Base-by-base conservation (phyloP, 2,113 vertebrate species). In the Todiramphus chloris region DNA sequence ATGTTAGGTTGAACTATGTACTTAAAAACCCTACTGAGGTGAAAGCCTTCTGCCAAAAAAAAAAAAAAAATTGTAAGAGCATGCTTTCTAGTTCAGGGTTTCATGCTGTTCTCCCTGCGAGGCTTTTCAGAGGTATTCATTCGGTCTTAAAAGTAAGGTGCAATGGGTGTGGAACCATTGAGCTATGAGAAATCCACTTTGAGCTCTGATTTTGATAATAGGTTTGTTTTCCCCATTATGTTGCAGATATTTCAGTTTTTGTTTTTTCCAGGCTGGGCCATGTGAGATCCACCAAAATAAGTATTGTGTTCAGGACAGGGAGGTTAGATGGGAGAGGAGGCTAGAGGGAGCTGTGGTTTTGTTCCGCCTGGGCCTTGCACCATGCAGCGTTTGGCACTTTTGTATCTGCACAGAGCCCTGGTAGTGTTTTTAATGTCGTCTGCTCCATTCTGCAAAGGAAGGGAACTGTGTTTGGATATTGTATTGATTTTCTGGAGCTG, bases 401-500 rank as follows among this genome's bases (percentile, higher is more conserved):
- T 89, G 58, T 46, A 56, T 56, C 44, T 87, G 30, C 31, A 8
- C 9, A 76, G 75, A 58, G 7, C 21, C 11, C 76, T 44, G 24
- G 56, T 53, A 76, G 53, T 69, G 21, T n/a, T 80, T 24, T 85
- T 91, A 69, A 55, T 92, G 30, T 82, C 2, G 6, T 66, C 60
- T 75, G 39, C 63, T 90, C 41, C 19, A 3, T 83, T 94, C 77
- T 94, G 70, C 41, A 81, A 80, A 86, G 59, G 66, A 86, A 66
- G 66, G 50, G 75, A 80, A 41, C 72, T 83, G 16, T 93, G 48
- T 94, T 93, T 95, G 92, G 83, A 39, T 66, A 79, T 35, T 24
- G 11, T 85, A 95, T 94, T 92, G 94, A 95, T 94, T 93, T 96
- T 92, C 70, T 73, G 67, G 75, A 69, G 9, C 59, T 90, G 59